phyloP scores from a whole-genome alignment of 2,888 invertebrate genomes.

The Byasa hedistus region DNA sequence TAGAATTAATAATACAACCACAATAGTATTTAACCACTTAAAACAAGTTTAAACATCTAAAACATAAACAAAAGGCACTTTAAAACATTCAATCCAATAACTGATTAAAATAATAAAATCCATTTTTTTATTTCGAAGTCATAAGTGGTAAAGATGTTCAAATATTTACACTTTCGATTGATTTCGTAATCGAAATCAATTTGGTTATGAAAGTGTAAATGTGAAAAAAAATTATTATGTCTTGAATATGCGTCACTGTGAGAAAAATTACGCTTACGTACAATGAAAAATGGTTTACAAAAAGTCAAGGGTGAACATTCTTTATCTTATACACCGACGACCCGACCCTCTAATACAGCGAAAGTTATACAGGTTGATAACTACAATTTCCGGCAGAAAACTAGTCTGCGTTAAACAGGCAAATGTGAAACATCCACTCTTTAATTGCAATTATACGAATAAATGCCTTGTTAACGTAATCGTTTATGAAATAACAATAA shows the following conservation, averaged over 20 bases:
- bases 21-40: background rate
- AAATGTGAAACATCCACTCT: background rate
- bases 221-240: background rate
- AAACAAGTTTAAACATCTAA: background rate
- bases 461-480: background rate
- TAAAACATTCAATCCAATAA: background rate
- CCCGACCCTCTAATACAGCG: background rate
- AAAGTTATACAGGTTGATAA: background rate
- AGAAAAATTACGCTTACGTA: background rate
- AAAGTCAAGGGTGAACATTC: no score
- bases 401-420: background rate
- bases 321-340: no score
- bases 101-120: background rate
- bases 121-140: background rate
- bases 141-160: background rate
- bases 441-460: background rate
- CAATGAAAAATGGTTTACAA: no score
- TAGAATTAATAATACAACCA: background rate
- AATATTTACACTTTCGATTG: slow-evolving; percentile 11
- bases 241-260: background rate
- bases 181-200: background rate
- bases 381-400: background rate
- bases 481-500: background rate
- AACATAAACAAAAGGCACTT: background rate
- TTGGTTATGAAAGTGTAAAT: background rate